Conservation (phyloP, 2,113 vertebrate genomes). For the Phyllostomus discolor region DNA sequence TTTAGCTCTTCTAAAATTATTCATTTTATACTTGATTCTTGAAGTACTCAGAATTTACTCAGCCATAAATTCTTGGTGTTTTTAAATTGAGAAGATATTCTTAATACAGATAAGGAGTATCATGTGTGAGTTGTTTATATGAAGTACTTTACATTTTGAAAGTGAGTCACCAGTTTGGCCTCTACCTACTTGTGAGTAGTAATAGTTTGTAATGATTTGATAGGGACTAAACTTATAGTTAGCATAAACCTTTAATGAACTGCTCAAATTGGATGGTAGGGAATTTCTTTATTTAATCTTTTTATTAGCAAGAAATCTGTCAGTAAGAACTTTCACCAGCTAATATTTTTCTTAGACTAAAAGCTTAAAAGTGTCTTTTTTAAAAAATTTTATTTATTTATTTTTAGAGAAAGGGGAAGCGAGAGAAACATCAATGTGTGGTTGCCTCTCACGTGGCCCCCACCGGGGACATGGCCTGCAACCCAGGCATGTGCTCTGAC, state of each 20-base stretch:
- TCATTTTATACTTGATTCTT: neutral
- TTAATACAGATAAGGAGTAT: neutral
- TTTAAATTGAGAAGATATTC: neutral
- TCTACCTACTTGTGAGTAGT: neutral
- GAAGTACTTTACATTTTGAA: neutral
- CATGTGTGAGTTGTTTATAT: neutral
- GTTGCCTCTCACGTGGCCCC: too few species aligned
- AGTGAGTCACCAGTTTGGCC: neutral
- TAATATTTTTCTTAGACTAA: conserved; percentile 18
- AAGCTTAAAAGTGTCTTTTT: neutral
- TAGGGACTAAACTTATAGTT: neutral
- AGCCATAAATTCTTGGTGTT: neutral
- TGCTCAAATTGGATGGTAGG: neutral
- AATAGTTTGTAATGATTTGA: neutral
- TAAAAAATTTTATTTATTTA: too few species aligned
- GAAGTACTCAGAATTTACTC: too few species aligned
- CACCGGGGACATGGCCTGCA: too few species aligned
- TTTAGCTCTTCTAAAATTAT: neutral
- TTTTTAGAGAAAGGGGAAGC: too few species aligned
- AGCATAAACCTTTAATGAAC: neutral
- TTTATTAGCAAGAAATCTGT: neutral
- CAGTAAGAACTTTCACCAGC: neutral
- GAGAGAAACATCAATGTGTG: too few species aligned
- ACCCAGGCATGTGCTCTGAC: too few species aligned
- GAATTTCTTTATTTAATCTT: neutral